A percentile compares a stretch with the other conserved stretches of the same genome.
These are phyloP conservation scores for Andrena marginata DNA, from an alignment of 2,888 invertebrate species.

Conservation along the genomic window DNA sequence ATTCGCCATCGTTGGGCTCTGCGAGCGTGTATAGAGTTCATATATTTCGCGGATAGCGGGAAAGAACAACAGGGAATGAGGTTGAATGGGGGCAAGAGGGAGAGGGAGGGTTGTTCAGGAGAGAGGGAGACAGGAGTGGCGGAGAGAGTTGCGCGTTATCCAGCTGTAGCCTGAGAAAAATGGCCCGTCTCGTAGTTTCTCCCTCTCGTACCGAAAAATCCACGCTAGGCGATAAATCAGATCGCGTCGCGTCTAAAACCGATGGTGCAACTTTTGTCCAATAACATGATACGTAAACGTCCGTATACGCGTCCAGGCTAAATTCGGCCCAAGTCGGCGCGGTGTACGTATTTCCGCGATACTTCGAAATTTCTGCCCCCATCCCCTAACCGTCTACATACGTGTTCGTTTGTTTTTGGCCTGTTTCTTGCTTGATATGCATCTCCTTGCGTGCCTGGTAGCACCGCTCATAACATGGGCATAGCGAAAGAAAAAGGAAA, in stretches of 20 bases:
- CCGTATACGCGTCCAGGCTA: constrained; percentile 53
- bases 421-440: neutral
- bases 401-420: neutral
- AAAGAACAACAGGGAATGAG: constrained; percentile 19
- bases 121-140: constrained; percentile 13
- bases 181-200: constrained; percentile 76
- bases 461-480: too few species aligned
- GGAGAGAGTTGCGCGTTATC: constrained; percentile 60
- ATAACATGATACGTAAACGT: constrained; percentile 76
- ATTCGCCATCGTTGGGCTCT: constrained; percentile 60
- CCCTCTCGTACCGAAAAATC: constrained; percentile 70
- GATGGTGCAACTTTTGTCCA: constrained; percentile 80
- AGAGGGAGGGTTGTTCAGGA: neutral
- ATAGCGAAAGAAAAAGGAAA: too few species aligned
- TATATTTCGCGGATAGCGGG: constrained; percentile 67
- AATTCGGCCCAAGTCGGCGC: constrained; percentile 47
- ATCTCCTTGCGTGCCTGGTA: neutral
- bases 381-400: neutral
- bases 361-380: constrained; percentile 9
- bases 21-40: constrained; percentile 65
- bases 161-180: constrained; percentile 78
- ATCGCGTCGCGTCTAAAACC: constrained; percentile 75
- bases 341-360: constrained; percentile 64
- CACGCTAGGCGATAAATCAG: constrained; percentile 77
- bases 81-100: neutral